Evolutionary conservation across 2,797 vertebrate species (phyloP), one percentile per base, ranked within the genome.

Genomic region (Characodon lateralis): DNA sequence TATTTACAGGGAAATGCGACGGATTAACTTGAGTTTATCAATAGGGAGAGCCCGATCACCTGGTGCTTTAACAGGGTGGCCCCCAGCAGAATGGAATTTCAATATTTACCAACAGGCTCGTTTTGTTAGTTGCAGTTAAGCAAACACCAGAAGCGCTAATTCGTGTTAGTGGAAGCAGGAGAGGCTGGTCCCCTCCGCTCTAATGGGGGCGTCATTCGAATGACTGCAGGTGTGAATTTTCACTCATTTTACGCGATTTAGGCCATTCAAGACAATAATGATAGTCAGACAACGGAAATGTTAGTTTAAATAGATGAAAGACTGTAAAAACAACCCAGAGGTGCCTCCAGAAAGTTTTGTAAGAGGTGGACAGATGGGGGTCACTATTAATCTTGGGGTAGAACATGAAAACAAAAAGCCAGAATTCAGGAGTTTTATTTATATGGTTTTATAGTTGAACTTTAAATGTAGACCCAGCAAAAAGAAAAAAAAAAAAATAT

Each of bases 1-100:
- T 94, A 93, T 95, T 96, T 95, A 94, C 92, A 95, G 95, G 94
- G 95, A 95, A 95, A 95, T 94, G 93, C 89, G 89, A 89, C 89
- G 94, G 95, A 96, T 96, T 95, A 95, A 86, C 87, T 39, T 83
- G 35, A 85, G 88, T 88, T 86, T 87, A 83, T 92, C 91, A 92
- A 93, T 89, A 87, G 89, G 86, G 86, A 83, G 90, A 89, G 87
- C 79, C 85, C 55, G 91, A 84, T 87, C 89, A 92, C 89, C 92
- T 88, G 89, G 87, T 76, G 89, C 85, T 79, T 92, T 89, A 88
- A 94, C 92, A 92, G 91, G 93, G 93, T 87, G 88, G 81, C 84
- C 84, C 50, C 87, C 91, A 86, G 93, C 94, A 88, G 90, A 86
- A 90, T 81, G 72, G 87, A 90, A 92, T 93, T 92, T 94, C 94